Base-by-base conservation (phyloP, 2,113 vertebrate species). In the Oplegnathus fasciatus region DNA sequence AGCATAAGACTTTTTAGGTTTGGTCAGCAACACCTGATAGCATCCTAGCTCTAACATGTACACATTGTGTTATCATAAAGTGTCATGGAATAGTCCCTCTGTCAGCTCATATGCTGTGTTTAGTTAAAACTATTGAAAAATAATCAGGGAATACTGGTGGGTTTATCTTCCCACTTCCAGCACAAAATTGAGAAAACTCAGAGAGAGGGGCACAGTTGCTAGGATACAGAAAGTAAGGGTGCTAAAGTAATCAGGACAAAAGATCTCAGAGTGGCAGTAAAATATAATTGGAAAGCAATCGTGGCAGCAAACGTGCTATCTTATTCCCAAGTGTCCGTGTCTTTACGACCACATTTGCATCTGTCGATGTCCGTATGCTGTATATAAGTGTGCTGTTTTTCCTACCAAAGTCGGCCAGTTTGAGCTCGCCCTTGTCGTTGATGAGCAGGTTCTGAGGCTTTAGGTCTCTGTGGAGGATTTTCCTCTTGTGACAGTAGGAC, bases 371-470 rank as follows among this genome's bases (percentile, higher is more conserved):
- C 14, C 0, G 5, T 42, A 10, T 11, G n/a, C 5, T 44, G 50
- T 8, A 6, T 52, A 18, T 18, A 20, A 18, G 26, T 2, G 24
- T 11, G 30, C 10, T 17, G 20, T 32, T 68, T 34, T 55, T 61
- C 96, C 88, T 79, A 99, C 98, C 98, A 0, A 99, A 99, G 89
- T 99, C 98, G 0, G 98, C 98, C 67, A 99, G 95, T 86, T 99
- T 99, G 80, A 99, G 96, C 89, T 99, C 98, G 34, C 98, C 98
- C 32, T 95, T 96, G 73, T 99, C 98, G 0, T 99, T 99, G 92
- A 99, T 99, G 86, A 99, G 97, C 76, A 99, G 93, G 93, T 99
- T 99, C 94, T 99, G 98, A 26, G 98, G 98, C 79, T 99, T 99
- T 34, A 99, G 96, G 93, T 99, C 98, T 78, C 98, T 95, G 92